Conservation (phyloP, 2,797 vertebrate species). For the Ficedula albicollis region DNA sequence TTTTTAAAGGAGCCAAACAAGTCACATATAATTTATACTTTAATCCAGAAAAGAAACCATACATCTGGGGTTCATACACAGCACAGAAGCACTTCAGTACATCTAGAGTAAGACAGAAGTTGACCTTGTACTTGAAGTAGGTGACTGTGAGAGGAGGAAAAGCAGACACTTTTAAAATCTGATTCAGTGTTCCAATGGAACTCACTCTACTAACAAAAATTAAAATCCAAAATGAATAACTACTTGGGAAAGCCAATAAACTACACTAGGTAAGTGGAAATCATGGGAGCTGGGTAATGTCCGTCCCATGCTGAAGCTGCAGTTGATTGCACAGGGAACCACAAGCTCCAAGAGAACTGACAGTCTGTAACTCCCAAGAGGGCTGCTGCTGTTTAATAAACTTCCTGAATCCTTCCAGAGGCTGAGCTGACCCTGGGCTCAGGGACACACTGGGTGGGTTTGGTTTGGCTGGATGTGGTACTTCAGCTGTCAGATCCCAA, state of each 20-base stretch:
- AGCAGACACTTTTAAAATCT: neutral
- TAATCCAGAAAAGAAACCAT: constrained; percentile 67
- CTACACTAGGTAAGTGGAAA: neutral
- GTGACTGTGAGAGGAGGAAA: neutral
- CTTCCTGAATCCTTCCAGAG: neutral
- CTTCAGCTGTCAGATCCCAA: neutral
- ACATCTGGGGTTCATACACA: constrained; percentile 57
- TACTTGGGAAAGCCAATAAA: neutral
- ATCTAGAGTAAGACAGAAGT: constrained; percentile 37
- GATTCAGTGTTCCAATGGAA: neutral
- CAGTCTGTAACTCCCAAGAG: neutral
- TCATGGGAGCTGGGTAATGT: neutral
- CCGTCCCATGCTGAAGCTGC: neutral
- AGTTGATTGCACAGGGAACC: neutral
- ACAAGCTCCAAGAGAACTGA: neutral
- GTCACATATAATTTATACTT: constrained; percentile 50
- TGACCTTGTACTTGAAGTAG: constrained; percentile 12
- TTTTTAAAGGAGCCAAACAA: neutral
- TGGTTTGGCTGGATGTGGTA: neutral
- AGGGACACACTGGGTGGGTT: neutral
- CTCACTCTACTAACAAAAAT: neutral
- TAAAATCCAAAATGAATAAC: neutral
- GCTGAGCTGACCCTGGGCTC: neutral
- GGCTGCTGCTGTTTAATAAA: neutral
- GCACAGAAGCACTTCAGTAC: constrained; percentile 46